Evolutionary conservation across 2,797 vertebrate genomes (phyloP).

Genomic region (Tenualosa thibaudeaui): DNA sequence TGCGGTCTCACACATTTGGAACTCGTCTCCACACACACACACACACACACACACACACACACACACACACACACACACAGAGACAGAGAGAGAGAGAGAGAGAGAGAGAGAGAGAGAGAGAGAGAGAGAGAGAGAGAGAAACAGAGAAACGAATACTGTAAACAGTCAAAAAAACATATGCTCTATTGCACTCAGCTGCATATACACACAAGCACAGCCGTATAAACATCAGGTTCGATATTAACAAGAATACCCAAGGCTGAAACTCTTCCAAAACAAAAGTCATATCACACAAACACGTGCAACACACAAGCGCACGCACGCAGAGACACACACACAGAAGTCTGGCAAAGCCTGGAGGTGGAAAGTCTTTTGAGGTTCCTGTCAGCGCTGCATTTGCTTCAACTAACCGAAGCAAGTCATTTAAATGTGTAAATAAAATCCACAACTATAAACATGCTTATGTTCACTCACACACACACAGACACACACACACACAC

Average conservation of each 20-base stretch:
- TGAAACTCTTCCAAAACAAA: conserved; percentile 1
- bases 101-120: too few species aligned
- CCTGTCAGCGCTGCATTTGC: conserved; percentile 39
- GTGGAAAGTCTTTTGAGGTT: conserved; percentile 45
- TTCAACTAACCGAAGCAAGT: conserved; percentile 46
- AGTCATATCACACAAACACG: conserved; percentile 7
- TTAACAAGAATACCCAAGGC: neutral
- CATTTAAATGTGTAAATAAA: conserved; percentile 54
- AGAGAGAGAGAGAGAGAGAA: neutral
- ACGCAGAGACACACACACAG: neutral
- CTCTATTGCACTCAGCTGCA: neutral
- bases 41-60: neutral
- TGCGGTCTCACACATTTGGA: neutral
- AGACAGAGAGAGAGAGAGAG: too few species aligned
- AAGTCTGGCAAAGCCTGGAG: conserved; percentile 33
- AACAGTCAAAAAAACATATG: neutral
- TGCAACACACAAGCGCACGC: neutral
- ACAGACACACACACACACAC: conserved; percentile 30
- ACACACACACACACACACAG: neutral
- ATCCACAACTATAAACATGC: conserved; percentile 40
- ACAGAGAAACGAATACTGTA: neutral
- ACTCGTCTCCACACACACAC: neutral
- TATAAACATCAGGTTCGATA: neutral
- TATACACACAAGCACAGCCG: neutral
- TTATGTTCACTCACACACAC: conserved; percentile 28